Conservation (phyloP, 2,797 vertebrate genomes). For the Tinamus major region DNA sequence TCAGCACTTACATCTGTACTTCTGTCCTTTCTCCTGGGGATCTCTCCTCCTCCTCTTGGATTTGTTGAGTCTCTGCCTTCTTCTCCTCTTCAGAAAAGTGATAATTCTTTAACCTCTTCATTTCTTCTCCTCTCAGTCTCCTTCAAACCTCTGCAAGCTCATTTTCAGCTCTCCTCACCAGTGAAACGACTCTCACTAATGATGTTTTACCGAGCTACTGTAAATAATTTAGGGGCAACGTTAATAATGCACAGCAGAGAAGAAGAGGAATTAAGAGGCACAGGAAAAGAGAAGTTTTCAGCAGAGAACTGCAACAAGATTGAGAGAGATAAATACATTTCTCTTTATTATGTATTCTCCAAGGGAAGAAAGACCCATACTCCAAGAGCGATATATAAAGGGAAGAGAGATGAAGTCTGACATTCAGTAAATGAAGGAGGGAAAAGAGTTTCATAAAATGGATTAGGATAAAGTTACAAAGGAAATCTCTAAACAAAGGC, state of each 20-base stretch:
- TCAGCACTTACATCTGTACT: not conserved
- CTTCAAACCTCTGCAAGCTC: not conserved
- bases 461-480: not conserved
- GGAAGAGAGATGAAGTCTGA: not conserved
- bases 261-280: constrained; percentile 24
- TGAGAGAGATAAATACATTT: constrained; percentile 5
- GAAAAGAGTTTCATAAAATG: not conserved
- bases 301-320: constrained; percentile 5
- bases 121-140: not conserved
- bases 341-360: not conserved
- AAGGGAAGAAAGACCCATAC: not conserved
- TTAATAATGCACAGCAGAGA: constrained; percentile 62
- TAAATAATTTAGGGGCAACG: constrained; percentile 58
- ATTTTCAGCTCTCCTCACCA: not conserved
- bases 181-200: not conserved
- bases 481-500: not conserved
- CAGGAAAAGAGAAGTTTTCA: constrained; percentile 56
- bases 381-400: not conserved
- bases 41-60: not conserved
- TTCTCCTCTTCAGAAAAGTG: not conserved
- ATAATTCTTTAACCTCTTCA: not conserved
- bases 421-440: not conserved
- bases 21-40: not conserved
- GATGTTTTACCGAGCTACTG: constrained; percentile 21
- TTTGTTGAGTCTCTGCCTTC: not conserved